Evolutionary conservation across 2,797 vertebrate genomes (phyloP).

Genomic region (Tapirus indicus): DNA sequence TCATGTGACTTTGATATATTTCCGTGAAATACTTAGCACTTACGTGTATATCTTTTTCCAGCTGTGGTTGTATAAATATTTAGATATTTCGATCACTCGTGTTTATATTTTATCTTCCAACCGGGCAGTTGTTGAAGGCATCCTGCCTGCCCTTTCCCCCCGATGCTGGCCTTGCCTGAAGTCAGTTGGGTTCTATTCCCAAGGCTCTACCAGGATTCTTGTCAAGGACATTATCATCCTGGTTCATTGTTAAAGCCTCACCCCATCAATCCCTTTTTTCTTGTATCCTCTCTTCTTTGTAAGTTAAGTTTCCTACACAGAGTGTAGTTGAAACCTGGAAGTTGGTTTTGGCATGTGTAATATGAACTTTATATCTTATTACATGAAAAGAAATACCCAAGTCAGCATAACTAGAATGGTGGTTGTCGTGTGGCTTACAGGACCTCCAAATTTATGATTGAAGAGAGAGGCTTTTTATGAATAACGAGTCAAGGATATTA

Average conservation of each 20-base stretch:
- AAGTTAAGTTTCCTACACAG: neutral
- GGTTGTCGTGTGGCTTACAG: neutral
- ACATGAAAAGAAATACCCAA: neutral
- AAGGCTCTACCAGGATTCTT: neutral
- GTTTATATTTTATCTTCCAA: conserved; percentile 78
- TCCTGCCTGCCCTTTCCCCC: conserved; percentile 7
- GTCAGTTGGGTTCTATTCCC: neutral
- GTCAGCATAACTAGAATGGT: neutral
- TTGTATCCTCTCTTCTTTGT: neutral
- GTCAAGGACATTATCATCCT: neutral
- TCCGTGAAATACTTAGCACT: conserved; percentile 82
- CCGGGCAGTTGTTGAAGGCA: conserved; percentile 65
- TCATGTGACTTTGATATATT: conserved; percentile 79
- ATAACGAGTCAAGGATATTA: neutral
- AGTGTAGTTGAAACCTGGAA: neutral
- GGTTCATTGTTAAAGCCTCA: neutral
- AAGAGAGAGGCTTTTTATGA: neutral
- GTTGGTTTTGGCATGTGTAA: neutral
- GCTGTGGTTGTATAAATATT: conserved; percentile 83
- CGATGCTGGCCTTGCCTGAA: neutral
- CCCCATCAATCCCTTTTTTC: neutral
- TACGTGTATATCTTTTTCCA: conserved; percentile 80
- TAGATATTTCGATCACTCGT: conserved; percentile 72
- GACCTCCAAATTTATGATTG: neutral
- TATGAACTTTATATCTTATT: neutral